Evolutionary conservation across 2,797 vertebrate genomes (phyloP), one percentile per base, ranked within the genome.

Genomic region (Falco cherrug): DNA sequence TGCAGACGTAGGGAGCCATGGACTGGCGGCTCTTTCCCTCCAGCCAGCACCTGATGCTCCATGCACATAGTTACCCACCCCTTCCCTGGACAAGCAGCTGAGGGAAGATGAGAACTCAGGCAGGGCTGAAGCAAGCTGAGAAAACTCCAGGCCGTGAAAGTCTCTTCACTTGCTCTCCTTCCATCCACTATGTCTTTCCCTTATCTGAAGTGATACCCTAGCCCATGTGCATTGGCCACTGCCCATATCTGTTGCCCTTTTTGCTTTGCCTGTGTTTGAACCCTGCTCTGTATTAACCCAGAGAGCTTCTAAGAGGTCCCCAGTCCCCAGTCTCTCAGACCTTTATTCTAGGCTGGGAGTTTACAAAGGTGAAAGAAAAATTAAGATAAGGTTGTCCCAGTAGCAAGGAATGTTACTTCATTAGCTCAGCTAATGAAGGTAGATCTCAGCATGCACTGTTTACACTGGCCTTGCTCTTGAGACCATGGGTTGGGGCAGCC

Each of bases 331-430:
- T 57, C 59, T 89, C 53, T 91, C 64, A 87, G 60, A 89, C 67
- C 80, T 89, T 89, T 93, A 90, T 93, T 93, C 73, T 67, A 78
- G 56, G 53, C 56, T 83, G 28, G 31, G 41, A 63, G 51, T 74
- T 96, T 77, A 89, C 82, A 82, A 80, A 43, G 28, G 33, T 73
- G 54, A 90, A 80, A 60, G 51, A 95, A 90, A 89, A 87, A 79
- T 78, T 51, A 78, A 85, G 48, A 37, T 61, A 64, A 96, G 39
- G 65, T 77, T 81, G 77, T 59, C 79, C 92, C 74, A 91, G 78
- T 90, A 59, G 80, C 77, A 77, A 53, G 59, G 78, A 85, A 93
- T 81, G 47, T 78, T 60, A 22, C 73, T 89, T 85, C 91, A 93
- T 91, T 87, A 75, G 48, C 37, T 57, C 53, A 77, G 85, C 80